A percentile compares a stretch with the other conserved stretches of the same genome.
Conservation (phyloP, 23 tunicate genomes). For the Halocynthia roretzi region DNA sequence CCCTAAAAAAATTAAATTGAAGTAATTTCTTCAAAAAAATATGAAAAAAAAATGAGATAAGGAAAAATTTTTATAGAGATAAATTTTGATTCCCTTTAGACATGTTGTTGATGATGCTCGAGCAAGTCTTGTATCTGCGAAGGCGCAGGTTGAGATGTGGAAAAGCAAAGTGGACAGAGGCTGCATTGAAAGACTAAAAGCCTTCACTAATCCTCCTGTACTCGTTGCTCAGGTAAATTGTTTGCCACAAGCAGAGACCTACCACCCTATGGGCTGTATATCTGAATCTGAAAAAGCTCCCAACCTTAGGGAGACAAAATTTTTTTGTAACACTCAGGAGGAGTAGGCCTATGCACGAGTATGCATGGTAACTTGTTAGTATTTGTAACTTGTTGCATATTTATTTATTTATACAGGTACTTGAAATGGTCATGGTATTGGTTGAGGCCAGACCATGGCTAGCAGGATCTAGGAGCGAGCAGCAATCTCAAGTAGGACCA, state of each 20-base stretch:
- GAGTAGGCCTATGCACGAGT: neutral
- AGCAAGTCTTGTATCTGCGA: conserved; percentile 55
- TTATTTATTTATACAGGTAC: conserved; percentile 32
- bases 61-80: too few species aligned
- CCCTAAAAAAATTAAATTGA: too few species aligned
- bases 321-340: too few species aligned
- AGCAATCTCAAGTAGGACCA: conserved; percentile 54
- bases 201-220: conserved; percentile 73
- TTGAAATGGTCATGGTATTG: conserved; percentile 94
- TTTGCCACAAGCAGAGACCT: neutral
- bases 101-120: conserved; percentile 21
- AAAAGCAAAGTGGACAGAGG: conserved; percentile 84
- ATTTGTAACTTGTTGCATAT: neutral
- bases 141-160: conserved; percentile 78
- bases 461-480: conserved; percentile 43
- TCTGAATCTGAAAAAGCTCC: neutral
- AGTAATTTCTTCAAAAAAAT: too few species aligned
- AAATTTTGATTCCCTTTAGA: neutral
- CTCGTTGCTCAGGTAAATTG: conserved; percentile 84
- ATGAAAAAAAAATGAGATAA: too few species aligned
- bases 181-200: conserved; percentile 87
- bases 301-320: neutral
- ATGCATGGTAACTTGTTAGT: neutral
- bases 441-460: conserved; percentile 79
- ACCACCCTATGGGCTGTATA: neutral